Base-by-base conservation (phyloP, 2,113 vertebrate species). In the Gadus chalcogrammus region DNA sequence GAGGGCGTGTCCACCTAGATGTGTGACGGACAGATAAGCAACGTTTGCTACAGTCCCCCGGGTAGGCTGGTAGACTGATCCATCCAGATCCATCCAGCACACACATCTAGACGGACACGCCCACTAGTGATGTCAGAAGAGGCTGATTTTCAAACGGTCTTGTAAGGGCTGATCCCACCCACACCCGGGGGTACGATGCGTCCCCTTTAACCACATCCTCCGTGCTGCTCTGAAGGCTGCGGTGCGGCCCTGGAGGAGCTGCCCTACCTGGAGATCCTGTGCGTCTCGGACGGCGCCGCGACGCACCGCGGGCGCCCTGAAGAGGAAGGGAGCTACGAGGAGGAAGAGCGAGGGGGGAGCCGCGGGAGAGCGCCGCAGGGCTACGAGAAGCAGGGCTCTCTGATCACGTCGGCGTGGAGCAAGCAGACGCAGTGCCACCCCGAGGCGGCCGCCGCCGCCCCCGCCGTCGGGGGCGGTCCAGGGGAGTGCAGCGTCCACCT, bases 381-480 rank as follows among this genome's bases (percentile, higher is more conserved):
- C 65, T 78, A 67, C 68, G 88, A 92, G 73, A 89, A 92, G 65
- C 89, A 91, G 80, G 90, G 72, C 61, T 92, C 90, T 20, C 70
- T 93, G 67, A 93, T 93, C 62, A 62, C 91, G 1, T 68, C 90
- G 2, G 92, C 92, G 52, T 92, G 92, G 92, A 90, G 92, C 78
- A 89, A 88, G 79, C 84, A 74, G 31, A 35, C 73, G 11, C 74
- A 86, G 35, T 68, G 73, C 3, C 58, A 68, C 8, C 55, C 27
- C 53, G 71, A 17, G 31, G 68, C 42, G n/a, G 0, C 64, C 42
- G 63, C 64, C 61, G 69, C 61, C 42, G 63, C 64, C 61, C 67
- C 68, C n/a, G n/a, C n/a, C 5, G 5, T 48, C 42, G 7, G 9
- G 7, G 18, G 24, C 15, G 15, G 24, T 28, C 13, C 55, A 17